Base-by-base conservation (phyloP, 1,140 invertebrate species). In the Capitella teleta region DNA sequence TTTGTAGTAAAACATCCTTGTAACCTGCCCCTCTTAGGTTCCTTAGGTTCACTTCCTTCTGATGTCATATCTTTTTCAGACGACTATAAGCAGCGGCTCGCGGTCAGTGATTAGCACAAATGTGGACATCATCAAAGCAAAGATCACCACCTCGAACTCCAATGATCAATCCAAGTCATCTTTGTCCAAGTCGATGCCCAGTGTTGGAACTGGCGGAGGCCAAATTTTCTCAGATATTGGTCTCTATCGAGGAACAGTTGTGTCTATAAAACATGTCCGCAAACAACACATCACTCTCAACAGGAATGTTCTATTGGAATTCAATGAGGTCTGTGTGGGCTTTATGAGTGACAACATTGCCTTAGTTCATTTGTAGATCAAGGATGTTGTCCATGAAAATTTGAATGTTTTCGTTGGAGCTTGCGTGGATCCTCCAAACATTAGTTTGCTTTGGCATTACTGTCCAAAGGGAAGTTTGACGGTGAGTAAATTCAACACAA, bases 351-450 rank as follows among this genome's bases (percentile, higher is more conserved):
- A 34, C 30, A 34, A 10, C 8, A 10, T 34, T 34, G 30, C 8
- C 30, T 10, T 34, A 10, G 30, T 34, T 34, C n/a, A 34, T 34
- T 34, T 40, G 21, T 40, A 44, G 42, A 44, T 44, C 23, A 44
- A 24, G 42, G 90, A 94, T 64, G 71, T 95, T 4, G 86, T 92
- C 54, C 86, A 93, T 62, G 87, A 93, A 64, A 88, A 95, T 68
- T 73, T 95, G 57, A 87, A 88, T n/a, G 77, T 85, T 56, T 94
- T 95, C 70, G 86, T 87, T 59, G 86, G 86, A 0, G 84, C 83
- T 0, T 83, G 82, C 54, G 79, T 86, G 1, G 85, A 89, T 49
- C 77, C 79, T 43, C 80, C 80, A 0, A 78, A 80, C 28, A 74
- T 86, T 1, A 81, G 79, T 47, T 77, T 87, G 49, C 41, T 45